These are phyloP conservation scores for Cichlasoma orientale DNA, from an alignment of 2,797 vertebrate genomes.

Conservation along the genomic window DNA sequence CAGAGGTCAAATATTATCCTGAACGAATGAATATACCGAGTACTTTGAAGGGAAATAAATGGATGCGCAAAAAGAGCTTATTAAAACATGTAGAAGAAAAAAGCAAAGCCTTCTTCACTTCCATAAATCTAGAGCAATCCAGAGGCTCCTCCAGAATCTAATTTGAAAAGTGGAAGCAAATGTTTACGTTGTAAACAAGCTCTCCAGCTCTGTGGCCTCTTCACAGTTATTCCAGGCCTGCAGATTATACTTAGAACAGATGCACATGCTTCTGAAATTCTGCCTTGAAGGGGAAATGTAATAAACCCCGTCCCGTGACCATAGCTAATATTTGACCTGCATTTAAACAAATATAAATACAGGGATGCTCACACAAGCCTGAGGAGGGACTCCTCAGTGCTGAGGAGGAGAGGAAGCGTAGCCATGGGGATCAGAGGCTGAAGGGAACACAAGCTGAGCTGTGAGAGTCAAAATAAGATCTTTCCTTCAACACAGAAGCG, in stretches of 20 bases:
- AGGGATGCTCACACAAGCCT: conserved; percentile 33
- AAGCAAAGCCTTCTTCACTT: conserved; percentile 11
- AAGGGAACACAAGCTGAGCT: conserved; percentile 27
- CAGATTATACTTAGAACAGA: conserved; percentile 56
- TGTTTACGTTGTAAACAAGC: conserved; percentile 72
- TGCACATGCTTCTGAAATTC: conserved; percentile 36
- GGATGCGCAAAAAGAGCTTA: neutral
- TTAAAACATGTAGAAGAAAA: neutral
- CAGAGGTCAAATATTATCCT: neutral
- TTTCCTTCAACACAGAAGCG: conserved; percentile 36
- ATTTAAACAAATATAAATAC: conserved; percentile 66
- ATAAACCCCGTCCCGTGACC: conserved; percentile 46
- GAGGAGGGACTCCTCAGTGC: conserved; percentile 35
- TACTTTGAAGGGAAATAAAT: neutral
- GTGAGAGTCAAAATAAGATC: conserved; percentile 36
- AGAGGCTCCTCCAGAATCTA: conserved; percentile 45
- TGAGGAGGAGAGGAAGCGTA: neutral
- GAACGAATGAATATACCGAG: neutral
- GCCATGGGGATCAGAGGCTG: conserved; percentile 3
- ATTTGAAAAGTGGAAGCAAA: conserved; percentile 74
- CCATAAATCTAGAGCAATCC: conserved; percentile 27
- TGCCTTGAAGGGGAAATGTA: conserved; percentile 41
- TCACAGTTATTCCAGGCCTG: conserved; percentile 67
- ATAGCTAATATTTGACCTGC: conserved; percentile 70
- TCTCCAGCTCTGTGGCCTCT: conserved; percentile 43